Evolutionary conservation across 2,113 vertebrate genomes (phyloP), one percentile per base, ranked within the genome.

Genomic region (Sceloporus undulatus): DNA sequence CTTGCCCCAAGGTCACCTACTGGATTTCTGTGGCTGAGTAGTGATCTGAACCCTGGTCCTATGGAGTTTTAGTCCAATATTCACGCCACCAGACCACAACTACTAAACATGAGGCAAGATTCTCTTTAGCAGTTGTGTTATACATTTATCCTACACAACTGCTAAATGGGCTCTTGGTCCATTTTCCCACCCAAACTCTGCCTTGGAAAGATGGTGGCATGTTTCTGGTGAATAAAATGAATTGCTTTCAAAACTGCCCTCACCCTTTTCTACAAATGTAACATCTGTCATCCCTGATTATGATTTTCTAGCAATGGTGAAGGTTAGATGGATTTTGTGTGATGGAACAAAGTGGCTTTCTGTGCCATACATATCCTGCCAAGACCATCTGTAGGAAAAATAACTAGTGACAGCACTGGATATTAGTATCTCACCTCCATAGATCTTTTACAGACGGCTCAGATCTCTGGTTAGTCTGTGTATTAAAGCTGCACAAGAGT

Each of bases 351-450:
- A 79, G 48, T 79, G n/a, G 48, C 27, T 70, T 70, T 79, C n/a
- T 54, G 25, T 68, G 9, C 19, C 42, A 71, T 38, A 86, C 48
- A 79, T 79, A 86, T 38, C 65, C 76, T 86, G 65, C 76, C 48
- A 79, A 54, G 76, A 71, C 70, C 27, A 38, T 68, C 75, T 79
- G 65, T 16, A 79, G n/a, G 66, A 71, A 86, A 92, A 91, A 65
- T 34, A 52, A 92, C 80, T 66, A 89, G 87, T 89, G 74, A 92
- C 92, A 84, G 79, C 62, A 9, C 79, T 29, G 77, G 77, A 71
- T 54, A 1, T 85, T 77, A 73, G 9, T 40, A 54, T 66, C 40
- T 9, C 89, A 59, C 48, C 62, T 84, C 82, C 87, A 19, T 88
- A 23, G 79, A 78, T 84, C 89, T 87, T 91, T 62, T 79, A 29